A percentile compares a stretch with the other conserved stretches of the same genome.
phyloP scores from a whole-genome alignment of 2,888 invertebrate genomes.

The Amphipoea lucens region DNA sequence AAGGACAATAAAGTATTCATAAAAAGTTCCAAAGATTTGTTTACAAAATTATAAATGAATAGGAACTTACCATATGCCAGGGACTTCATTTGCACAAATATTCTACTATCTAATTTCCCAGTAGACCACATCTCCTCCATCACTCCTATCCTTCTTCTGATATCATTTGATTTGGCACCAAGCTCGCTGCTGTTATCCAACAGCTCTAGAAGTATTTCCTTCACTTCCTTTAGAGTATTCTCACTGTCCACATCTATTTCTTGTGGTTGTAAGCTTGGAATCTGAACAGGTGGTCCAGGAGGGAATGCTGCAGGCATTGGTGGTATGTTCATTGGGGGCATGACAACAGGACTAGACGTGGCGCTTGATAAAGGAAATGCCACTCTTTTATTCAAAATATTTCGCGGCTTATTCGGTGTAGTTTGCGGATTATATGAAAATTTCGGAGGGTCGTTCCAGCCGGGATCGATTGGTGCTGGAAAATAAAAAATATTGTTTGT shows the following conservation, averaged over 20 bases:
- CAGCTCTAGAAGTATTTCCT: constrained; percentile 76
- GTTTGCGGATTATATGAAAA: constrained; percentile 85
- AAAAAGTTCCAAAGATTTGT: not conserved
- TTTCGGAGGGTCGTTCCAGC: constrained; percentile 91
- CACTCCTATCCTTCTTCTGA: constrained; percentile 87
- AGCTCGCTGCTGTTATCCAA: constrained; percentile 82
- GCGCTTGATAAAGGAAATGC: constrained; percentile 85
- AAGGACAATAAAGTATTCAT: not conserved
- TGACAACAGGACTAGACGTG: constrained; percentile 64
- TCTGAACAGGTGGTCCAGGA: constrained; percentile 62
- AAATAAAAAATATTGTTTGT: constrained; percentile 20
- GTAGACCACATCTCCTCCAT: constrained; percentile 91
- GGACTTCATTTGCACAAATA: constrained; percentile 87
- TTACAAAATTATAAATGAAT: not conserved
- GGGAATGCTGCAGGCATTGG: constrained; percentile 73
- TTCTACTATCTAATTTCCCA: constrained; percentile 87
- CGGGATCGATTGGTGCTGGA: constrained; percentile 86
- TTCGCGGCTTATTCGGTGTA: constrained; percentile 84
- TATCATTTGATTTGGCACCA: constrained; percentile 86
- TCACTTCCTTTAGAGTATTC: constrained; percentile 79
- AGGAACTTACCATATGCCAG: constrained; percentile 89
- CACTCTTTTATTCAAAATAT: constrained; percentile 89
- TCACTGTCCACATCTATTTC: constrained; percentile 76
- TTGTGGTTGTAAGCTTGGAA: constrained; percentile 54
- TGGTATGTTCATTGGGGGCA: constrained; percentile 74